Evolutionary conservation across 2,888 invertebrate genomes (phyloP), one percentile per base, ranked within the genome.

Genomic region (Hirtodrosophila confusa): DNA sequence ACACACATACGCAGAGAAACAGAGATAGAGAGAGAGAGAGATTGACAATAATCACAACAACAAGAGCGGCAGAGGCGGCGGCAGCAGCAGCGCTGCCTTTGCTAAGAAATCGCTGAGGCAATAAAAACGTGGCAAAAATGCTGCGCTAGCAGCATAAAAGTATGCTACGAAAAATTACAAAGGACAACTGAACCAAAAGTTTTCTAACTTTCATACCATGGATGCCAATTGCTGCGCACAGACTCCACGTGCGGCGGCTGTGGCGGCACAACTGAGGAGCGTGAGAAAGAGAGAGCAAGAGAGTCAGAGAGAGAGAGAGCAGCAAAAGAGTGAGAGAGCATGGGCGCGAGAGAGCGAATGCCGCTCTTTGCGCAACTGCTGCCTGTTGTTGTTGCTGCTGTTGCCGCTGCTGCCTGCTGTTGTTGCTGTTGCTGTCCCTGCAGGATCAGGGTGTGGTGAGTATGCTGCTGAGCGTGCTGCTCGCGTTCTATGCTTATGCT

Each of bases 371-470:
- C 78, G 78, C 77, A 75, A 66, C 60, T 68, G 71, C 73, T 62
- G 63, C 62, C 51, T 75, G 61, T 45, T 62, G 48, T 48, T 77
- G 79, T 68, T 51, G 44, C 35, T 47, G 50, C 17, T 41, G 55
- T 47, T 71, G 73, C 17, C 31, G 37, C n/a, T n/a, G n/a, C n/a
- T n/a, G n/a, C n/a, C n/a, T n/a, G 40, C 31, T 49, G 53, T 9
- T 12, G 47, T 37, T 62, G 41, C 23, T 50, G 37, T 9, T 43
- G 43, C 11, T 45, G n/a, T 62, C 73, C 62, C 70, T 80, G 80
- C 83, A 89, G 89, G 84, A 89, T 89, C 88, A 88, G 89, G 89
- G 90, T 90, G 90, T 90, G 89, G 89, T 90, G 89, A 90, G 80
- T 90, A 85, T 77, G 63, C 70, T 71, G 69, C 60, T 62, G 89